Evolutionary conservation across 2,797 vertebrate genomes (phyloP).

Genomic region (Acanthopagrus latus): DNA sequence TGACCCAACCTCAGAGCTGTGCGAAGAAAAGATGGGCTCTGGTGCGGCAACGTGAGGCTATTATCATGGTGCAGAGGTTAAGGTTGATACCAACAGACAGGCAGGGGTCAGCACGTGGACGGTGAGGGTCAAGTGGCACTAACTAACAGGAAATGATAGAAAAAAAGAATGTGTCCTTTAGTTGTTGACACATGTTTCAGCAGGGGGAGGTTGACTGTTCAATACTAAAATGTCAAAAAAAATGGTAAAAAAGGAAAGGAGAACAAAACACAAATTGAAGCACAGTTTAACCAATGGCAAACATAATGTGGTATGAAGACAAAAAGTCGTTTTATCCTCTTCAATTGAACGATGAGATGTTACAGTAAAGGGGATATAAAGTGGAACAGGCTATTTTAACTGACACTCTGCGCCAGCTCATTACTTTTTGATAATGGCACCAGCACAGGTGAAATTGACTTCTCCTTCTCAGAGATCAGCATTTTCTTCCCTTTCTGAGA

Average conservation of each 20-base stretch:
- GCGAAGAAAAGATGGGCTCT: not conserved
- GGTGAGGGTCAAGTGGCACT: conserved; percentile 36
- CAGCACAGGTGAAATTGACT: conserved; percentile 9
- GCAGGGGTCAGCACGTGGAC: conserved; percentile 23
- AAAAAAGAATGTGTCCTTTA: not conserved
- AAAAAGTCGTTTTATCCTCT: conserved; percentile 22
- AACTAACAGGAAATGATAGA: not conserved
- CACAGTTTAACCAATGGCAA: conserved; percentile 3
- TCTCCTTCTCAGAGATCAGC: conserved; percentile 23
- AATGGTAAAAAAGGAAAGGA: not conserved
- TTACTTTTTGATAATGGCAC: conserved; percentile 16
- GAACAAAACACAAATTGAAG: not conserved
- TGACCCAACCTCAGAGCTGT: not conserved
- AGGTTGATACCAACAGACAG: conserved; percentile 47
- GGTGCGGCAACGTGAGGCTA: conserved; percentile 1
- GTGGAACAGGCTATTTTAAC: not conserved
- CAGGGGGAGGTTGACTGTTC: not conserved
- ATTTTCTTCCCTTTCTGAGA: conserved; percentile 33
- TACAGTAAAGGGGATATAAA: conserved; percentile 40
- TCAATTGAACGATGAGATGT: conserved; percentile 6
- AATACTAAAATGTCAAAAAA: conserved; percentile 24
- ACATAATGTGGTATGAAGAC: not conserved
- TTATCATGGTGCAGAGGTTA: conserved; percentile 31
- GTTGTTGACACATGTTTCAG: not conserved
- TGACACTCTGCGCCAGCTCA: conserved; percentile 9